phyloP scores from a whole-genome alignment of 2,888 invertebrate species.

The Orthosia incerta region DNA sequence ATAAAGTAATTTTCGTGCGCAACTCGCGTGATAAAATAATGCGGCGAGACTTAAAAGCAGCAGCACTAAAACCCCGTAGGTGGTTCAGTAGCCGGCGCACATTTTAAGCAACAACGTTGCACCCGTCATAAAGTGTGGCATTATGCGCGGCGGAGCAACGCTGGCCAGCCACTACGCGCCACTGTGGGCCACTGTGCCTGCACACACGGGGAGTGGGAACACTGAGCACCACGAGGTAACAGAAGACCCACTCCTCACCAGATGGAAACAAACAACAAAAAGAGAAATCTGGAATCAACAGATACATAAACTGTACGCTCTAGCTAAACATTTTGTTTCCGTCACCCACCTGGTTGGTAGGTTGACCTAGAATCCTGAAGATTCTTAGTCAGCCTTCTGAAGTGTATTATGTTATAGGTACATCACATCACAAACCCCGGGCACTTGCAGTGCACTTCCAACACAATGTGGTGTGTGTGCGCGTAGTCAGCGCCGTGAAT shows the following conservation, averaged over 20 bases:
- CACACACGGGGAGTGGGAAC: background rate
- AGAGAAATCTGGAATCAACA: background rate
- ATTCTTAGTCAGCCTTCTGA: constrained; percentile 9
- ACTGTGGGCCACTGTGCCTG: background rate
- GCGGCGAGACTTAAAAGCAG: constrained; percentile 49
- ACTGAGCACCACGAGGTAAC: background rate
- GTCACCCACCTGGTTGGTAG: no score
- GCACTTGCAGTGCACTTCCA: constrained; percentile 18
- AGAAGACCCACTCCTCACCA: constrained; percentile 2
- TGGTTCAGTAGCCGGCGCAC: constrained; percentile 40
- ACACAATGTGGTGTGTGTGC: constrained; percentile 33
- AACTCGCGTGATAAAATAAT: constrained; percentile 45
- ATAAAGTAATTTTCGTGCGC: background rate
- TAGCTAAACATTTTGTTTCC: background rate
- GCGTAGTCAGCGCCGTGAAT: constrained; percentile 52
- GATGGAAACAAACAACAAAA: background rate
- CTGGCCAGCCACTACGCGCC: constrained; percentile 11
- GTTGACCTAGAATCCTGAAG: background rate
- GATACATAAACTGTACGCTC: no score
- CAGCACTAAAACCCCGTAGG: constrained; percentile 38
- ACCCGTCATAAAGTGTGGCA: constrained; percentile 59
- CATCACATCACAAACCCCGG: constrained; percentile 25
- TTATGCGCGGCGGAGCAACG: constrained; percentile 49
- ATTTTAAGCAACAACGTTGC: constrained; percentile 60
- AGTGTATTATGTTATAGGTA: background rate